Base-by-base conservation (phyloP, 2,888 invertebrate species). In the Emesis furor region DNA sequence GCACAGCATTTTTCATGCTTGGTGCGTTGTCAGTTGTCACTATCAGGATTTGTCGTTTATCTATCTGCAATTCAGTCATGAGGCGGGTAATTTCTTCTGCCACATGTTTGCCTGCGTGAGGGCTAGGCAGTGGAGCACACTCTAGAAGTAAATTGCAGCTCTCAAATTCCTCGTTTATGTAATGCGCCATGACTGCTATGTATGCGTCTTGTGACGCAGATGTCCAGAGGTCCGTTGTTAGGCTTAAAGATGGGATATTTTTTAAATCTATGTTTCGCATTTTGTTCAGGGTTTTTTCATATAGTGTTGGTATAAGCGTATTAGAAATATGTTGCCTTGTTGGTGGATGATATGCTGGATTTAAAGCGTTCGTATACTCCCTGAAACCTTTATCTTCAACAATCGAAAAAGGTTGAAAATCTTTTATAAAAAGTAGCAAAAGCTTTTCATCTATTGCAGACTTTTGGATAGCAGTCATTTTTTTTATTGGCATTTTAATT, bases 281-380 rank as follows among this genome's bases (percentile, higher is more conserved):
- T 14, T 35, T 24, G 35, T 68, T 68, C 3, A n/a, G n/a, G 3
- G 32, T 12, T 32, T n/a, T 68, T 68, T 35, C 67, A 6, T 68
- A 68, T 35, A 68, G 32, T 10, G 67, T 35, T 32, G 37, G 67
- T 14, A 68, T 12, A 35, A 68, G n/a, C 10, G 35, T 68, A 7
- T 68, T 68, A n/a, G 35, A 68, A 32, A 68, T 68, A 32, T 68
- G 67, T 68, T 68, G 67, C 14, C 37, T 68, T 32, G 35, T 68
- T 10, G 35, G 67, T 32, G 35, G 30, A 32, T 30, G 30, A 7
- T 68, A 68, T 3, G 35, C 67, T 32, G 67, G 67, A 32, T 68
- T 68, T 35, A 68, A 68, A 68, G 67, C 67, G 5, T 32, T 12
- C 35, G 37, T 14, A 68, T 68, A 68, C 32, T 14, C 67, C 37